Evolutionary conservation across 2,797 vertebrate genomes (phyloP).

Genomic region (Microhierax caerulescens): DNA sequence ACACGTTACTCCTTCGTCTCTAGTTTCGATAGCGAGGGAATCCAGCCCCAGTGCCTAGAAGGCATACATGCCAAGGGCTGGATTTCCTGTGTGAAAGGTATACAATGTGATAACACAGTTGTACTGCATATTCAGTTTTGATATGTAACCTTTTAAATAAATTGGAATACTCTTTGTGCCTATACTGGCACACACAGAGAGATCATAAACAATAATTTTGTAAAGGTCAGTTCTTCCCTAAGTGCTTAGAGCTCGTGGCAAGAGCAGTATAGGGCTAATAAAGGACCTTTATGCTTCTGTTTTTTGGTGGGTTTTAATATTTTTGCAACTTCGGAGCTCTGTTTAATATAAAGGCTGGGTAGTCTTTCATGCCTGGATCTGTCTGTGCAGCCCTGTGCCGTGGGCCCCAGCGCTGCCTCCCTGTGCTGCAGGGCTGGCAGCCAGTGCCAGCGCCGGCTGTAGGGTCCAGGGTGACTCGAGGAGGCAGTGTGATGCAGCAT

Average conservation of each 20-base stretch:
- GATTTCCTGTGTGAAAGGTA: conserved; percentile 65
- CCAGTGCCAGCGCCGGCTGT: accelerated
- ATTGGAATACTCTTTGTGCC: conserved; percentile 79
- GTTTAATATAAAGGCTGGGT: background rate
- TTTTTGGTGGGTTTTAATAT: conserved; percentile 36
- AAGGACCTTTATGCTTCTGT: conserved; percentile 10
- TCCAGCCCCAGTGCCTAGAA: conserved; percentile 23
- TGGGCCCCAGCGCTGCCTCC: background rate
- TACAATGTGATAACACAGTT: conserved; percentile 71
- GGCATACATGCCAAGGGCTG: conserved; percentile 8
- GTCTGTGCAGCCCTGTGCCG: background rate
- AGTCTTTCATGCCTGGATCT: background rate
- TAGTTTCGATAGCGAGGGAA: background rate
- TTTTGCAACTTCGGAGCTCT: conserved; percentile 15
- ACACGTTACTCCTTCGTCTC: background rate
- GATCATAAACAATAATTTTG: conserved; percentile 79
- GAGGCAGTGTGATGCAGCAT: accelerated
- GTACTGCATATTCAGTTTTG: conserved; percentile 77
- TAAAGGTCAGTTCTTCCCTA: conserved; percentile 78
- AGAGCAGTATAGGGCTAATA: conserved; percentile 48
- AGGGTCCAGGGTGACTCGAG: accelerated
- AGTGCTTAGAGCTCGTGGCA: conserved; percentile 48
- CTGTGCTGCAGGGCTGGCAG: background rate
- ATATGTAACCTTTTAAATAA: conserved; percentile 85
- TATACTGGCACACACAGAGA: conserved; percentile 53